phyloP scores from a whole-genome alignment of 2,113 vertebrate genomes.

The Sterna hirundo region DNA sequence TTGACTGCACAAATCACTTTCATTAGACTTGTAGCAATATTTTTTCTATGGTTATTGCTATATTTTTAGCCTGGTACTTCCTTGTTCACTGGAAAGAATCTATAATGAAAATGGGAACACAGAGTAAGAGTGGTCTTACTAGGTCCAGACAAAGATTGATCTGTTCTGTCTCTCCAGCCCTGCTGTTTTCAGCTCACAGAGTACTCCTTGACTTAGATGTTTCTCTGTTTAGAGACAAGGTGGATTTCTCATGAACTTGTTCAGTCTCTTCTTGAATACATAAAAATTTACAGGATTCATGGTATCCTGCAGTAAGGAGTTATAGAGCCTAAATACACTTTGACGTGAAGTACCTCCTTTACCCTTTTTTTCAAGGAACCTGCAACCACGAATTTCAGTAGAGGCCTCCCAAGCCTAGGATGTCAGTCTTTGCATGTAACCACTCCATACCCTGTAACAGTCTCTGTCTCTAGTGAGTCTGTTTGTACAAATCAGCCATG shows the following conservation, averaged over 20 bases:
- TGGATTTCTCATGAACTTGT: neutral
- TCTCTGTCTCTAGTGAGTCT: neutral
- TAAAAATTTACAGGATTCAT: neutral
- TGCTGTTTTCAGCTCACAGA: neutral
- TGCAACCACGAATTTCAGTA: neutral
- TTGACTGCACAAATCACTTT: neutral
- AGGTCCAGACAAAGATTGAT: neutral
- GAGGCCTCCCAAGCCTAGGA: neutral
- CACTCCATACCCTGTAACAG: too few relatives aligned
- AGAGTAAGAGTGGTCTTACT: neutral
- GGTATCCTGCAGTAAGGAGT: neutral
- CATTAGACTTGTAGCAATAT: neutral
- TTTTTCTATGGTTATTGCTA: neutral
- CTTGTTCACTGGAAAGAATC: neutral
- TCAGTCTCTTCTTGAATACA: neutral
- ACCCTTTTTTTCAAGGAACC: too few relatives aligned
- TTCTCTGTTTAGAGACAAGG: neutral
- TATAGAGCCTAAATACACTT: neutral
- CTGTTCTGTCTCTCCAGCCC: neutral
- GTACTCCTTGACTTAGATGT: neutral
- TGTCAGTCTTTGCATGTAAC: accelerated
- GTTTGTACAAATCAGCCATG: neutral
- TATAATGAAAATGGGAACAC: neutral
- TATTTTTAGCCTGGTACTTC: neutral
- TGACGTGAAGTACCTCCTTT: neutral